These are phyloP conservation scores for Apodemia hepburni DNA, from an alignment of 2,888 invertebrate species.

Conservation along the genomic window DNA sequence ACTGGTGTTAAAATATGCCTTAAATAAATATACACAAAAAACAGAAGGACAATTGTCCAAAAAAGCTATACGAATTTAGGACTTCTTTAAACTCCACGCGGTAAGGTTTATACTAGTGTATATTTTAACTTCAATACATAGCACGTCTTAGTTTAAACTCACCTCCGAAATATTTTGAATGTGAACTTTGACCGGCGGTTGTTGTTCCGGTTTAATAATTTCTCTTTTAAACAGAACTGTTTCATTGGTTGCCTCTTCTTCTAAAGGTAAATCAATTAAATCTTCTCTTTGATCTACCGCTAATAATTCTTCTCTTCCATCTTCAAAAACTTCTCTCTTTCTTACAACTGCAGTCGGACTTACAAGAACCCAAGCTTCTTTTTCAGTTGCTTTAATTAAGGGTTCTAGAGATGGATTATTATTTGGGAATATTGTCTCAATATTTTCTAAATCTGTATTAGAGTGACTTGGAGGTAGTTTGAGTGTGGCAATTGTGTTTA, in stretches of 20 bases:
- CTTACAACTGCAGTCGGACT: conserved; percentile 54
- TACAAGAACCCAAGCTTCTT: conserved; percentile 63
- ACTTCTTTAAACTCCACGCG: too few species aligned
- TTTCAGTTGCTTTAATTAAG: conserved; percentile 51
- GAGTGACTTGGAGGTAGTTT: conserved; percentile 23
- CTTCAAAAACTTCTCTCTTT: conserved; percentile 56
- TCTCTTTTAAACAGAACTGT: conserved; percentile 64
- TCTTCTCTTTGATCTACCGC: conserved; percentile 47
- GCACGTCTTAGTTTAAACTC: conserved; percentile 27
- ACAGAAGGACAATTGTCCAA: too few species aligned
- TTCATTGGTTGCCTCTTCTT: conserved; percentile 56
- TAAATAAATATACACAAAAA: too few species aligned
- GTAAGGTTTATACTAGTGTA: too few species aligned
- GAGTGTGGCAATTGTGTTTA: conserved; percentile 26
- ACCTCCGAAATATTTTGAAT: conserved; percentile 84
- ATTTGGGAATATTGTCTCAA: conserved; percentile 41
- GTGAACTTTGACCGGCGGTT: conserved; percentile 82
- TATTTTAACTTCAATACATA: background rate
- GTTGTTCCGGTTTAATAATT: conserved; percentile 70
- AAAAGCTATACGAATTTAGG: too few species aligned
- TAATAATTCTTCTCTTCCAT: conserved; percentile 36
- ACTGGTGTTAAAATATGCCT: too few species aligned
- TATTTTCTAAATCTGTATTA: conserved; percentile 31
- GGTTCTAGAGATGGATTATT: conserved; percentile 35
- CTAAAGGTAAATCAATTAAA: conserved; percentile 63